phyloP scores from a whole-genome alignment of 2,113 vertebrate species.

The Onychorhynchus coronatus region DNA sequence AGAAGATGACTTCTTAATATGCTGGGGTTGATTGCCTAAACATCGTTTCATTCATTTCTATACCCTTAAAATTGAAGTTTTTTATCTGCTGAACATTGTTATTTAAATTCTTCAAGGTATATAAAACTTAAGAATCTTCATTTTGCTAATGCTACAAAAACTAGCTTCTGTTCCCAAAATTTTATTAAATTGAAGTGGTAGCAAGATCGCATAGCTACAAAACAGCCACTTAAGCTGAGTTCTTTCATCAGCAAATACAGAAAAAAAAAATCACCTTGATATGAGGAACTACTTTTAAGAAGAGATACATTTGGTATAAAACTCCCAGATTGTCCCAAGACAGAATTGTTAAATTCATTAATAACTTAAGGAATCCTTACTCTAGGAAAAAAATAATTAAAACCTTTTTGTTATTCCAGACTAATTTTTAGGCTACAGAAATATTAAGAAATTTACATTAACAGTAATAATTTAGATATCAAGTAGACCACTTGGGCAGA shows the following conservation, averaged over 20 bases:
- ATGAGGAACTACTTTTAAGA: neutral
- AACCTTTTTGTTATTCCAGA: neutral
- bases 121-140: neutral
- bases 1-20: neutral
- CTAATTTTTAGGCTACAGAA: neutral
- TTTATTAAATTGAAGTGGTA: neutral
- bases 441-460: neutral
- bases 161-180: neutral
- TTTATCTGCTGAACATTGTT: neutral
- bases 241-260: neutral
- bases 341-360: neutral
- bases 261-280: neutral
- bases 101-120: neutral
- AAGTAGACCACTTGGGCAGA: neutral
- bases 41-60: neutral
- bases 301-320: neutral
- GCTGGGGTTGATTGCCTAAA: neutral
- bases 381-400: neutral
- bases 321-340: neutral
- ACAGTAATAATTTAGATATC: conserved; percentile 7
- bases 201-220: neutral
- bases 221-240: neutral
- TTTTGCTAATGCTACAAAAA: neutral
- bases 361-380: neutral
- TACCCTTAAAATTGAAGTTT: neutral